Percentiles rank a stretch among this genome's conserved stretches.
These are phyloP conservation scores for Anguilla obscura DNA, from an alignment of 2,797 vertebrate genomes.

Conservation along the genomic window DNA sequence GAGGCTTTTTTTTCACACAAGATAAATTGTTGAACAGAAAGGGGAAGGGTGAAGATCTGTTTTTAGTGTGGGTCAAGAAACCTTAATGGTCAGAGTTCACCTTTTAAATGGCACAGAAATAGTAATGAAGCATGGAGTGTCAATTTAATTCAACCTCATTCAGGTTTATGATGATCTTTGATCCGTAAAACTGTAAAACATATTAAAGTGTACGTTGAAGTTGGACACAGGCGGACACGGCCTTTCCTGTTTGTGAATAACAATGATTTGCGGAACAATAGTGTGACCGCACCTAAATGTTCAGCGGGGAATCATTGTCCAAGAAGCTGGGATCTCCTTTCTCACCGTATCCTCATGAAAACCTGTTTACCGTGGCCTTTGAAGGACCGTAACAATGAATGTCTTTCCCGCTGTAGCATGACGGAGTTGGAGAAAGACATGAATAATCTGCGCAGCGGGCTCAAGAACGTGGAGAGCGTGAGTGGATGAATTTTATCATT, in stretches of 20 bases:
- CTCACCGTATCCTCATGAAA: background rate
- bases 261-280: conserved; percentile 24
- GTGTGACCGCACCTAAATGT: background rate
- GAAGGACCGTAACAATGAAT: background rate
- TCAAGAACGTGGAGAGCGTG: conserved; percentile 92
- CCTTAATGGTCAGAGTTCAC: background rate
- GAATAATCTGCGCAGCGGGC: conserved; percentile 85
- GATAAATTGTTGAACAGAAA: background rate
- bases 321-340: background rate
- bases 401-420: conserved; percentile 77
- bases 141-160: background rate
- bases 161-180: background rate
- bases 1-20: conserved; percentile 8
- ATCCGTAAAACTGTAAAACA: background rate
- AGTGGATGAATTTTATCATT: conserved; percentile 64
- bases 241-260: conserved; percentile 25
- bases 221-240: background rate
- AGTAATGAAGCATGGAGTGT: background rate
- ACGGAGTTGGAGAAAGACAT: conserved; percentile 98
- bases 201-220: background rate
- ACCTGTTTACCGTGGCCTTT: background rate
- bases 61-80: background rate
- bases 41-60: conserved; percentile 21
- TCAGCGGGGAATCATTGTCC: conserved; percentile 1
- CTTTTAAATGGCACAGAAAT: background rate